Percentiles rank a stretch among this genome's conserved stretches.
Conservation (phyloP, 2,888 invertebrate species). For the Drosophila basisetae region DNA sequence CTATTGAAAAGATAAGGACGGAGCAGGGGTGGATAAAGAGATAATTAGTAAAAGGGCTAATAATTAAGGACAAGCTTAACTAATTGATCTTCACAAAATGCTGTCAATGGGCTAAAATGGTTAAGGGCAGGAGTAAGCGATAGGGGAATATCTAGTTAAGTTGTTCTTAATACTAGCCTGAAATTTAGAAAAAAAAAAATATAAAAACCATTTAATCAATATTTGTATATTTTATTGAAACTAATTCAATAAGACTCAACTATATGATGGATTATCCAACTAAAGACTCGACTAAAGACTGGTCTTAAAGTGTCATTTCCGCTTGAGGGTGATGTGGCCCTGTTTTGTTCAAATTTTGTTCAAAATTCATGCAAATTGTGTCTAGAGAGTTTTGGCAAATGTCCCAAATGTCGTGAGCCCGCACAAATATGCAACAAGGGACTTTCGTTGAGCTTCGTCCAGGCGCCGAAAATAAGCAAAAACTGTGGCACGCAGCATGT, state of each 20-base stretch:
- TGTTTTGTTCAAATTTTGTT: conserved; percentile 34
- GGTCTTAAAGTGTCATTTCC: conserved; percentile 21
- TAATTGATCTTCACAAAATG: neutral
- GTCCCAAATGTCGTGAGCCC: conserved; percentile 66
- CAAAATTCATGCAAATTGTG: conserved; percentile 65
- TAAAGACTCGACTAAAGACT: neutral
- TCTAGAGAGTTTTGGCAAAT: conserved; percentile 62
- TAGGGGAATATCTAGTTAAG: neutral
- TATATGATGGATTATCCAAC: neutral
- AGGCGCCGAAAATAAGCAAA: conserved; percentile 38
- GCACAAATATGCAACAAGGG: conserved; percentile 72
- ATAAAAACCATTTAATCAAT: neutral
- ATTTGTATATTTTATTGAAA: neutral
- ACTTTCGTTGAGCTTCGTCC: conserved; percentile 43
- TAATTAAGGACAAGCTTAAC: neutral
- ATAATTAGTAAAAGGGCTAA: conserved; percentile 15
- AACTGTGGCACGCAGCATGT: conserved; percentile 54
- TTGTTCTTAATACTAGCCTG: no score
- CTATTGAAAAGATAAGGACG: conserved; percentile 86
- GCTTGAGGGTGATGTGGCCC: conserved; percentile 3
- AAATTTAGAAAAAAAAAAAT: no score
- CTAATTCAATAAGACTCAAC: neutral
- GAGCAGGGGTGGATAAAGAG: neutral
- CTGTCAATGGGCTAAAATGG: neutral
- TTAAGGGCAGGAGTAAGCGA: neutral